phyloP scores from a whole-genome alignment of 1,140 invertebrate species.

The Brevipalpus yothersi region DNA sequence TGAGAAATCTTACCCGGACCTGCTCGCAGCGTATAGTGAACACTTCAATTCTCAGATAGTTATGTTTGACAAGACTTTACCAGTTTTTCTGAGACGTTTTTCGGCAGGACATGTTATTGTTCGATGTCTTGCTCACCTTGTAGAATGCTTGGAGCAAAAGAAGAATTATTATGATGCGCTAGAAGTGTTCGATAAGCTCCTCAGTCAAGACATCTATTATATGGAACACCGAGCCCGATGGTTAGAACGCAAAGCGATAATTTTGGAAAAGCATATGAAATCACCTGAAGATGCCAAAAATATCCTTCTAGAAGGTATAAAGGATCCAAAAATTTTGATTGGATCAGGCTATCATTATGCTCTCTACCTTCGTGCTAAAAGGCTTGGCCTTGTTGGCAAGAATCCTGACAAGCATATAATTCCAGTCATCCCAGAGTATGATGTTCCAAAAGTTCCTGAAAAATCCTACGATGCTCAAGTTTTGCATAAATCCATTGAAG shows the following conservation, averaged over 20 bases:
- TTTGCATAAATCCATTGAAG: constrained; percentile 10
- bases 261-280: constrained; percentile 27
- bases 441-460: constrained; percentile 6
- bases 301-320: constrained; percentile 18
- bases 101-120: constrained; percentile 23
- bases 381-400: not conserved
- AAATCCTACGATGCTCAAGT: constrained; percentile 1
- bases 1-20: constrained; percentile 12
- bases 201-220: constrained; percentile 19
- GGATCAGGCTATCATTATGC: constrained; percentile 20
- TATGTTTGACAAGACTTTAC: constrained; percentile 15
- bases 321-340: constrained; percentile 18
- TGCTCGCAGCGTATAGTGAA: constrained; percentile 9
- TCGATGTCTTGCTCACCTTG: constrained; percentile 20
- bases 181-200: constrained; percentile 19
- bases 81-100: constrained; percentile 22
- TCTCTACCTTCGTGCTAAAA: constrained; percentile 20
- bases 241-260: constrained; percentile 27
- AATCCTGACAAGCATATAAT: not conserved
- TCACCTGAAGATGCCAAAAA: constrained; percentile 19
- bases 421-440: constrained; percentile 11
- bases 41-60: not conserved
- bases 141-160: constrained; percentile 24
- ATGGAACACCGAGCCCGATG: constrained; percentile 24
- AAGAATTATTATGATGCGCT: constrained; percentile 24